These are phyloP conservation scores for Sarcophaga caerulescens DNA, from an alignment of 2,888 invertebrate species.

Conservation along the genomic window DNA sequence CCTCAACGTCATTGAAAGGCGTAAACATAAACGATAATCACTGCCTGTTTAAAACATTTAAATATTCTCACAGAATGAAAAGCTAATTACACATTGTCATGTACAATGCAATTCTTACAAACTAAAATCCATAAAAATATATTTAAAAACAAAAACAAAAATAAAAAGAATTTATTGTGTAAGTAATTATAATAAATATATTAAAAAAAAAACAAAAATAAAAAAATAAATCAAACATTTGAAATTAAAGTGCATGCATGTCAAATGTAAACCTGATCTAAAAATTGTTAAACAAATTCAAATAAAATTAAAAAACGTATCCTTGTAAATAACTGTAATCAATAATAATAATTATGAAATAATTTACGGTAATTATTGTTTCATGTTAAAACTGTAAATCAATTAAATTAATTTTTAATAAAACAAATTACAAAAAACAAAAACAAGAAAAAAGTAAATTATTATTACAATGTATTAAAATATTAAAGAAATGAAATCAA, in stretches of 20 bases:
- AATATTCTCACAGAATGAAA: too few relatives aligned
- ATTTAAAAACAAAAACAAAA: too few relatives aligned
- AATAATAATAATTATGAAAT: constrained; percentile 22
- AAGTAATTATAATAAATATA: too few relatives aligned
- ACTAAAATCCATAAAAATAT: too few relatives aligned
- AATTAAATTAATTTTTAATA: constrained; percentile 71
- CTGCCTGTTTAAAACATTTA: too few relatives aligned
- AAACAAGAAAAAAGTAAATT: not conserved
- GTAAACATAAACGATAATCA: too few relatives aligned
- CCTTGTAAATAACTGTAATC: constrained; percentile 1
- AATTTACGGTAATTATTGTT: not conserved
- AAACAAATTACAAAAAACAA: not conserved
- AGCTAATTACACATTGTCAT: too few relatives aligned
- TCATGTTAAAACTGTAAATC: constrained; percentile 78
- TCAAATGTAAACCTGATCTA: not conserved
- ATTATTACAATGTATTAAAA: constrained; percentile 75
- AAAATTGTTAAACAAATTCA: not conserved
- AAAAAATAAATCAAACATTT: too few relatives aligned
- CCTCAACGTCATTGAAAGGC: too few relatives aligned
- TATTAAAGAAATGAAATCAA: constrained; percentile 66
- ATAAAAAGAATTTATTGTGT: too few relatives aligned
- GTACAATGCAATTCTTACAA: too few relatives aligned
- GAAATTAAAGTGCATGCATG: not conserved
- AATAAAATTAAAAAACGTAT: not conserved
- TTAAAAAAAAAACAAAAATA: too few relatives aligned